Evolutionary conservation across 2,888 invertebrate species (phyloP).

Genomic region (Protula sp.): DNA sequence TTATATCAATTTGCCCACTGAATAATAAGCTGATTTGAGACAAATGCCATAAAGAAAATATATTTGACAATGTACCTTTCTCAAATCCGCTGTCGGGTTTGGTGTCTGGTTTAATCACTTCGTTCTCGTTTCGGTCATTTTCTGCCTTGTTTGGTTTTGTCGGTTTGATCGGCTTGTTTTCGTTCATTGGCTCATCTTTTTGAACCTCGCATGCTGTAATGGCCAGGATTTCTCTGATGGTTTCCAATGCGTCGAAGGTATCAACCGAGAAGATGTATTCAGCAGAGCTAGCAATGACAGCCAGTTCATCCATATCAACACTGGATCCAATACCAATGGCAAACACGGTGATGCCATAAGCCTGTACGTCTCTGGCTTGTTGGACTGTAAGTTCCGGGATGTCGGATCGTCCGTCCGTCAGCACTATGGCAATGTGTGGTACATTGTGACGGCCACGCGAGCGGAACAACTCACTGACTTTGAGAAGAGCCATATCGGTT

Average conservation of each 20-base stretch:
- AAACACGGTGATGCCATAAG: slow-evolving; percentile 39
- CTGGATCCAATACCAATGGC: slow-evolving; percentile 43
- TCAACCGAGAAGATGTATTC: slow-evolving; percentile 40
- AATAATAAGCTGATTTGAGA: too few species aligned
- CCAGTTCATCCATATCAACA: slow-evolving; percentile 33
- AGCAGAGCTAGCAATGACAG: slow-evolving; percentile 35
- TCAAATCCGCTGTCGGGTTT: too few species aligned
- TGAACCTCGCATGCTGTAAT: slow-evolving; percentile 19
- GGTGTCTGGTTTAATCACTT: too few species aligned
- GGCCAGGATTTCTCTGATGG: slow-evolving; percentile 39
- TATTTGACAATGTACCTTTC: too few species aligned
- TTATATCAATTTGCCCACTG: too few species aligned
- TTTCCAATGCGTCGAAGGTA: slow-evolving; percentile 33
- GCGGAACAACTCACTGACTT: slow-evolving; percentile 19
- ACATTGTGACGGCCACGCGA: slow-evolving; percentile 25
- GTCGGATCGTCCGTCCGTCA: slow-evolving; percentile 43
- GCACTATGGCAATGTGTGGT: slow-evolving; percentile 34
- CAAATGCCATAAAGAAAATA: too few species aligned
- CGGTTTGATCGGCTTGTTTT: neutral
- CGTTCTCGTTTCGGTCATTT: too few species aligned
- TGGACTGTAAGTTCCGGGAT: slow-evolving; percentile 24
- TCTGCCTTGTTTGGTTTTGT: too few species aligned
- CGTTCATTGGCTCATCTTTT: neutral
- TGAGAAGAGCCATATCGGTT: slow-evolving; percentile 19
- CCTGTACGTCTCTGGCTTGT: slow-evolving; percentile 28